phyloP scores from a whole-genome alignment of 2,113 vertebrate genomes.

The Chelonoidis abingdonii region DNA sequence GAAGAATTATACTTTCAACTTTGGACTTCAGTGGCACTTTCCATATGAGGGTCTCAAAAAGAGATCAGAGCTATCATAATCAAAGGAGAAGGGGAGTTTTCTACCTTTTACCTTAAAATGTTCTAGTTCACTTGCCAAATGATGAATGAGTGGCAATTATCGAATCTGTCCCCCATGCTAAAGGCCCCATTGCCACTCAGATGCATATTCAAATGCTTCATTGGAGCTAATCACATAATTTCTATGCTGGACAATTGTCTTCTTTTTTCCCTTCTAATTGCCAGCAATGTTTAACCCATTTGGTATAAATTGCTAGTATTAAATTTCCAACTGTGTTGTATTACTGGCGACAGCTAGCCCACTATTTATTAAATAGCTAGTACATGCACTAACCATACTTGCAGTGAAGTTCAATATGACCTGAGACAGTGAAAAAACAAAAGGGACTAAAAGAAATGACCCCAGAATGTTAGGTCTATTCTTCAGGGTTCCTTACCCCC shows the following conservation, averaged over 20 bases:
- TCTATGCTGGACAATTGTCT: background rate
- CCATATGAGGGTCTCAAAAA: background rate
- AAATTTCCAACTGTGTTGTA: conserved; percentile 11
- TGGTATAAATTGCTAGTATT: conserved; percentile 40
- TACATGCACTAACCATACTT: background rate
- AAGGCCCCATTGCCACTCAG: background rate
- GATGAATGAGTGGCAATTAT: background rate
- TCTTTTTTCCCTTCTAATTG: background rate
- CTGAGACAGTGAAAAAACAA: background rate
- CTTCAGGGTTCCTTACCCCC: background rate
- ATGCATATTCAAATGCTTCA: background rate
- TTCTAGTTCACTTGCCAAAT: background rate
- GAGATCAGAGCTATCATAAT: background rate
- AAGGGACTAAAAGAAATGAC: background rate
- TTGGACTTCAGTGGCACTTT: background rate
- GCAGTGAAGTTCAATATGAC: background rate
- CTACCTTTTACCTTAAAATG: background rate
- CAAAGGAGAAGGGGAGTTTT: background rate
- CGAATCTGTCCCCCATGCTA: background rate
- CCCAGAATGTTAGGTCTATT: background rate
- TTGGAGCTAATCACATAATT: background rate
- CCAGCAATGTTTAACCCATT: background rate
- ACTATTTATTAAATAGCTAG: conserved; percentile 3
- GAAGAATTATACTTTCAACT: background rate
- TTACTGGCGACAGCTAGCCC: background rate